Evolutionary conservation across 2,888 invertebrate species (phyloP).

Genomic region (Epinotia demarniana): DNA sequence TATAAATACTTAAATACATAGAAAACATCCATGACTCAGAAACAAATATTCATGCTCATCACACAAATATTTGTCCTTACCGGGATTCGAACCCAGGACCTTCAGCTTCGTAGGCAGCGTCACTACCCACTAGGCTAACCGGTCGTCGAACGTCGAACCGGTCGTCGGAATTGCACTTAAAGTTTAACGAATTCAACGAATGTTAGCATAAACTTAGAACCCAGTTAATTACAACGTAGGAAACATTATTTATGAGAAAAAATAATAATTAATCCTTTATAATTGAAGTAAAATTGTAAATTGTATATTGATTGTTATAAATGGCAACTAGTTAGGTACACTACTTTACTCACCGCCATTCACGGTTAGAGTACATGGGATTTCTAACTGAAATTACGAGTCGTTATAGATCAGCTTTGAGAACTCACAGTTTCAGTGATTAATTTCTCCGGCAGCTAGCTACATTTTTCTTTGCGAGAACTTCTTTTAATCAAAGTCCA

Average conservation of each 20-base stretch:
- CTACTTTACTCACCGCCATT: not conserved
- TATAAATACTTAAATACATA: no score
- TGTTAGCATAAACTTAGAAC: constrained; percentile 16
- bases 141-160: no score
- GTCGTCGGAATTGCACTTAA: constrained; percentile 27
- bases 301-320: no score
- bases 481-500: not conserved
- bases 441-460: not conserved
- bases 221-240: not conserved
- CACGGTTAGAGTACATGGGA: not conserved
- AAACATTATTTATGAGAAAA: not conserved
- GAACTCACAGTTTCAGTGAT: not conserved
- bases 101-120: no score
- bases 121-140: no score
- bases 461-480: not conserved
- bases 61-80: no score
- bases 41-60: no score
- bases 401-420: not conserved
- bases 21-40: no score
- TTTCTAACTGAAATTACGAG: not conserved
- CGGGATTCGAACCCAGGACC: no score
- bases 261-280: no score
- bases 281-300: no score
- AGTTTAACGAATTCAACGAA: constrained; percentile 18
- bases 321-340: no score